phyloP scores from a whole-genome alignment of 2,113 vertebrate genomes.

The Sporophila hypoxantha region DNA sequence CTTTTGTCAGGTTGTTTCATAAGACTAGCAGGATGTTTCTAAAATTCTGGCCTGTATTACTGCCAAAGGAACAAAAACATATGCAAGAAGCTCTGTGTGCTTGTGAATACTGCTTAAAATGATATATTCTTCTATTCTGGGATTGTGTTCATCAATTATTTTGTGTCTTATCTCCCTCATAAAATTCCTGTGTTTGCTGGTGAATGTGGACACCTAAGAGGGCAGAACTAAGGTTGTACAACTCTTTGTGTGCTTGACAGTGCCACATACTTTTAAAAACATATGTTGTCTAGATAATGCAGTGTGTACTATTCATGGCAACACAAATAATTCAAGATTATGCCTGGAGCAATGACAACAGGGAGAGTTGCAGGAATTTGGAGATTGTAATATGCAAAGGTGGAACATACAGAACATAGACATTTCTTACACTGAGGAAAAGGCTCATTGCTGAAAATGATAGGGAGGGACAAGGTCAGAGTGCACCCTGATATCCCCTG shows the following conservation, averaged over 20 bases:
- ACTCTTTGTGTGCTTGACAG: background rate
- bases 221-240: background rate
- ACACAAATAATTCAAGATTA: background rate
- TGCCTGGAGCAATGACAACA: background rate
- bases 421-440: background rate
- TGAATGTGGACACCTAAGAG: background rate
- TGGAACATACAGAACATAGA: background rate
- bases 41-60: background rate
- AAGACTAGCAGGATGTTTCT: constrained; percentile 15
- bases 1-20: background rate
- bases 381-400: background rate
- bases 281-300: background rate
- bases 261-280: background rate
- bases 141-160: background rate
- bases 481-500: background rate
- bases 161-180: background rate
- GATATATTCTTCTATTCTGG: background rate
- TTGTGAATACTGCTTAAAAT: background rate
- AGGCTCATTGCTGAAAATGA: background rate
- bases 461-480: background rate
- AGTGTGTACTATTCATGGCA: background rate
- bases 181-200: background rate
- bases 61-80: constrained; percentile 4
- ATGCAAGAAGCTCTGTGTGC: background rate
- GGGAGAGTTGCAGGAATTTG: background rate